A percentile compares a stretch with the other conserved stretches of the same genome.
These are phyloP conservation scores for Falco cherrug DNA, from an alignment of 2,797 vertebrate genomes.

Conservation along the genomic window DNA sequence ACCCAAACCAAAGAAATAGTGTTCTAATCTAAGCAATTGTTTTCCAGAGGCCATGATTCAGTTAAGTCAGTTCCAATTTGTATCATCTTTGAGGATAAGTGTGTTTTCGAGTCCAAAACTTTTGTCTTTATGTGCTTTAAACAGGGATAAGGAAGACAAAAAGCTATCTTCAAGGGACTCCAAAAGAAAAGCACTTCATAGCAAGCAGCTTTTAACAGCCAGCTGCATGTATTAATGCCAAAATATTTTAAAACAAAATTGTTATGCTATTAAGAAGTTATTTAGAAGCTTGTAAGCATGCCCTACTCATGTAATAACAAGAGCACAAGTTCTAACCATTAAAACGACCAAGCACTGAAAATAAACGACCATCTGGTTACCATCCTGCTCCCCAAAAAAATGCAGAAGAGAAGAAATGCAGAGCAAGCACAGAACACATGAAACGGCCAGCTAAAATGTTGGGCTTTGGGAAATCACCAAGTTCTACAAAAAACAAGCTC, in stretches of 20 bases:
- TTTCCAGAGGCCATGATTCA: not conserved
- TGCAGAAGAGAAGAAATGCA: not conserved
- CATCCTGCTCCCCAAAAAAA: not conserved
- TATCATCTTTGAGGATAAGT: not conserved
- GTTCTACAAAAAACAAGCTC: not conserved
- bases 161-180: not conserved
- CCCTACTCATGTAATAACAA: not conserved
- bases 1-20: not conserved
- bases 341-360: conserved; percentile 19
- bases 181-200: not conserved
- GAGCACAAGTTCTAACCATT: not conserved
- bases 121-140: not conserved
- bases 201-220: not conserved
- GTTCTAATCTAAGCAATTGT: not conserved
- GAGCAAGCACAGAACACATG: not conserved
- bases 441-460: not conserved
- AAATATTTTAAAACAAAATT: not conserved
- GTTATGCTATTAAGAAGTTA: not conserved
- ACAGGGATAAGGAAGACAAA: not conserved
- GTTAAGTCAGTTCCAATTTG: not conserved
- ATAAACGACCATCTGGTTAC: conserved; percentile 18
- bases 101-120: not conserved
- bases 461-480: not conserved
- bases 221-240: not conserved
- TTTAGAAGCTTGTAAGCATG: conserved; percentile 21